A percentile compares a stretch with the other conserved stretches of the same genome.
These are phyloP conservation scores for Syngnathoides biaculeatus DNA, from an alignment of 2,113 vertebrate genomes.

Conservation along the genomic window DNA sequence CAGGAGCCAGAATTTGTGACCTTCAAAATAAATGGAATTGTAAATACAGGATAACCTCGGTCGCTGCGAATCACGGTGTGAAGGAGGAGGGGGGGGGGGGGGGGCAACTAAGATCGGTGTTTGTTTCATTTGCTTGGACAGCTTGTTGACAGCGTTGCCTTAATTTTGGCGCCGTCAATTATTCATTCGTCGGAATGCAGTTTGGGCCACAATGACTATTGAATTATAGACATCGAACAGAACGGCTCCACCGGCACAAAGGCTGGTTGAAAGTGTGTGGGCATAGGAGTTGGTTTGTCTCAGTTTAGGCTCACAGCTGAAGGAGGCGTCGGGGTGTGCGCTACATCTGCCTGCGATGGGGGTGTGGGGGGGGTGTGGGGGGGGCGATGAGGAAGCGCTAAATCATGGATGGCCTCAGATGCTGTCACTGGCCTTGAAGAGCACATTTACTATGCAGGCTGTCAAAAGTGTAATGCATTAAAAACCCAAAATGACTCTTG, in stretches of 20 bases:
- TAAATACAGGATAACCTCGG: background rate
- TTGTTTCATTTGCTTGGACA: slow-evolving; percentile 60
- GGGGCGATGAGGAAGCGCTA: slow-evolving; percentile 31
- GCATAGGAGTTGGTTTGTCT: slow-evolving; percentile 31
- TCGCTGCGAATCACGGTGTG: slow-evolving; percentile 1
- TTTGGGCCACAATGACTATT: slow-evolving; percentile 58
- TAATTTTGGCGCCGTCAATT: slow-evolving; percentile 59
- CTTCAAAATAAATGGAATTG: background rate
- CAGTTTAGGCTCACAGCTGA: slow-evolving; percentile 33
- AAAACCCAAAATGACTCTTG: slow-evolving; percentile 34
- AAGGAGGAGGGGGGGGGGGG: background rate
- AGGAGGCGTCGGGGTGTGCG: slow-evolving; percentile 14
- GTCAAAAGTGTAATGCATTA: slow-evolving; percentile 46
- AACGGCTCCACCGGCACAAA: slow-evolving; percentile 37
- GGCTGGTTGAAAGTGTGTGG: slow-evolving; percentile 16
- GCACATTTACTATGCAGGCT: slow-evolving; percentile 42
- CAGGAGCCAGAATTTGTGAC: background rate
- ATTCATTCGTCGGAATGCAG: slow-evolving; percentile 60
- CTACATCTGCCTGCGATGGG: slow-evolving; percentile 28
- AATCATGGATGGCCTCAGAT: slow-evolving; percentile 55
- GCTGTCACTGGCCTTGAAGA: slow-evolving; percentile 32
- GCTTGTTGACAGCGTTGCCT: slow-evolving; percentile 54
- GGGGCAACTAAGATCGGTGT: slow-evolving; percentile 13
- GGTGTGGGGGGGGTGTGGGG: background rate
- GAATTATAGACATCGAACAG: slow-evolving; percentile 60